Percentiles rank a stretch among this genome's conserved stretches.
Evolutionary conservation across 2,888 invertebrate genomes (phyloP).

Genomic region (Dicycla oo): DNA sequence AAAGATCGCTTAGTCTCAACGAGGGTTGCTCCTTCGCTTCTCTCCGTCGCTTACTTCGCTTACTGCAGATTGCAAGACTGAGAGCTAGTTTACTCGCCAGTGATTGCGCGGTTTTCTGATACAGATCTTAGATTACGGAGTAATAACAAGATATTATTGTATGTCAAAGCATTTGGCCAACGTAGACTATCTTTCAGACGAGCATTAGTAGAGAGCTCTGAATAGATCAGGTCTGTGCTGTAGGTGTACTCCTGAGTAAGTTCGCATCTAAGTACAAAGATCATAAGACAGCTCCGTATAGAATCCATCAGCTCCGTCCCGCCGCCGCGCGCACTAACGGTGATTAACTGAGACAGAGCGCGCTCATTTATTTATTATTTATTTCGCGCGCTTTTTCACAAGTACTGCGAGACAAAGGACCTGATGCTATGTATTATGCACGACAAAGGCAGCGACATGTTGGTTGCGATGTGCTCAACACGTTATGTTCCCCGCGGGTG

Average conservation of each 20-base stretch:
- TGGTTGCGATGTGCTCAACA: background rate
- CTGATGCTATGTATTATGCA: constrained; percentile 42
- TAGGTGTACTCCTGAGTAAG: too few species aligned
- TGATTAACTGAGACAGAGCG: constrained; percentile 38
- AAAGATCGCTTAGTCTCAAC: constrained; percentile 8
- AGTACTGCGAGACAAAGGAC: constrained; percentile 38
- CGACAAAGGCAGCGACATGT: background rate
- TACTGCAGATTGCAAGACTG: background rate
- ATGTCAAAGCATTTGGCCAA: background rate
- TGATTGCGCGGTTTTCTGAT: constrained; percentile 2
- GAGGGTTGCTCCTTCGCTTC: background rate
- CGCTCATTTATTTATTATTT: constrained; percentile 45
- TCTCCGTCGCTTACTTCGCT: background rate
- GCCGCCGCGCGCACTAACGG: constrained; percentile 6
- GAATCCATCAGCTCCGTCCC: background rate
- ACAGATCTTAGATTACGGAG: background rate
- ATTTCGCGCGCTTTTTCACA: constrained; percentile 33
- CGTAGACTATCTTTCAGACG: background rate
- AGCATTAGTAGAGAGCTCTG: too few species aligned
- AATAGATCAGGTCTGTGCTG: background rate
- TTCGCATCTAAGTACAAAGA: background rate
- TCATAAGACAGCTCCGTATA: background rate
- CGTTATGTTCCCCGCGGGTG: background rate
- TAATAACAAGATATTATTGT: constrained; percentile 5
- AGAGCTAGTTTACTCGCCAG: constrained; percentile 15